Conservation (phyloP, 2,113 vertebrate genomes). For the Carassius carassius region DNA sequence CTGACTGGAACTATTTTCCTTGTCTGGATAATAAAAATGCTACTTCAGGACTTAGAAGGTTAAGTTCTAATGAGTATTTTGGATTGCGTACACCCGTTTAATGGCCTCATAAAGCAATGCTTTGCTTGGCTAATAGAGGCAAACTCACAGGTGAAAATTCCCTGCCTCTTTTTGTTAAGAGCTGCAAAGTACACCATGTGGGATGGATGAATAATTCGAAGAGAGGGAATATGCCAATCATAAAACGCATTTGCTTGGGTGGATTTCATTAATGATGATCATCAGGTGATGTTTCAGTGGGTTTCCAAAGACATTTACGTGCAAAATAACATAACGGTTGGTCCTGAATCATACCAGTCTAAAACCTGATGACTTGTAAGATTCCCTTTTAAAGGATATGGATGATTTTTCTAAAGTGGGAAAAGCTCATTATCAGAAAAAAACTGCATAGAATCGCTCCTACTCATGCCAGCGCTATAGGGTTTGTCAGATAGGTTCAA, state of each 20-base stretch:
- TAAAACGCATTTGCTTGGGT: conserved; percentile 1
- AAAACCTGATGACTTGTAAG: conserved; percentile 8
- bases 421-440: conserved; percentile 53
- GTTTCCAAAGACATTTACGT: not conserved
- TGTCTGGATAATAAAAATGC: conserved; percentile 90
- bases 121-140: conserved; percentile 86
- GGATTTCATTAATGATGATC: conserved; percentile 38
- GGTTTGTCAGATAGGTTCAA: conserved; percentile 55
- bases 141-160: conserved; percentile 86
- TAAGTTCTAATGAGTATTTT: conserved; percentile 95
- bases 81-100: conserved; percentile 88
- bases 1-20: conserved; percentile 87
- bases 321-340: not conserved
- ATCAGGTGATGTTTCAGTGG: not conserved
- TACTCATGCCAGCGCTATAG: conserved; percentile 47
- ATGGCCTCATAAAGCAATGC: conserved; percentile 92
- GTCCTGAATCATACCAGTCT: not conserved
- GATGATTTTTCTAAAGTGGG: conserved; percentile 45
- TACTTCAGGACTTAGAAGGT: conserved; percentile 93
- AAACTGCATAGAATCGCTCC: conserved; percentile 32
- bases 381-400: not conserved
- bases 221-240: conserved; percentile 39
- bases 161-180: conserved; percentile 73
- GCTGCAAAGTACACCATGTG: conserved; percentile 3
- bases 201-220: conserved; percentile 31